Evolutionary conservation across 1,140 invertebrate genomes (phyloP), one percentile per base, ranked within the genome.

Genomic region (Euwallacea similis): DNA sequence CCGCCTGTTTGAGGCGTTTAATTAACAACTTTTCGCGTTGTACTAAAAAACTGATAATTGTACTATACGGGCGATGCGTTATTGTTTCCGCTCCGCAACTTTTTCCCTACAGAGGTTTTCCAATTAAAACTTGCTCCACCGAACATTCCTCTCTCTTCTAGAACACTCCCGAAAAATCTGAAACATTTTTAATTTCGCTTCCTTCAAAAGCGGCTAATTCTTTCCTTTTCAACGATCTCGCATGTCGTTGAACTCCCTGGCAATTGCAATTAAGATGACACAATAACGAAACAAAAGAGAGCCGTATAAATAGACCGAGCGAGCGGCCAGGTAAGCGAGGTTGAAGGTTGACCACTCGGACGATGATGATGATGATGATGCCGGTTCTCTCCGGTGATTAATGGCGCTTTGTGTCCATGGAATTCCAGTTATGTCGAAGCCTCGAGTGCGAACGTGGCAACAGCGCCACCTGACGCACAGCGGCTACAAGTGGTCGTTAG

Each of bases 181-280:
- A 59, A 59, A 59, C 56, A 59, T 59, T 59, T 59, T 59, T 59
- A 59, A 59, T 59, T 59, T 59, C 56, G 56, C 10, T 10, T 21
- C 56, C 6, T n/a, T 53, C 50, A 33, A 33, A 33, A 33, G 21
- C 21, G 21, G 21, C 21, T 33, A 33, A 33, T 33, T 33, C 21
- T 33, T 33, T 33, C 1, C 21, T 33, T 33, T 4, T 33, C 21
- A 33, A 33, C 21, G 21, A 33, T 33, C 21, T 33, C 21, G 21
- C 21, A 13, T 50, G 46, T 50, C 46, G 46, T 50, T 50, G 46
- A 50, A 50, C 46, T 13, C 46, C 46, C 21, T 2, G 21, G 21
- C 21, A 33, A 33, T 33, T 33, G 21, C 21, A 33, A 33, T 33
- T 33, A 33, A 33, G 46, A 50, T 50, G 46, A 50, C 46, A 50